Evolutionary conservation across 2,113 vertebrate species (phyloP).

Genomic region (Oncorhynchus keta): DNA sequence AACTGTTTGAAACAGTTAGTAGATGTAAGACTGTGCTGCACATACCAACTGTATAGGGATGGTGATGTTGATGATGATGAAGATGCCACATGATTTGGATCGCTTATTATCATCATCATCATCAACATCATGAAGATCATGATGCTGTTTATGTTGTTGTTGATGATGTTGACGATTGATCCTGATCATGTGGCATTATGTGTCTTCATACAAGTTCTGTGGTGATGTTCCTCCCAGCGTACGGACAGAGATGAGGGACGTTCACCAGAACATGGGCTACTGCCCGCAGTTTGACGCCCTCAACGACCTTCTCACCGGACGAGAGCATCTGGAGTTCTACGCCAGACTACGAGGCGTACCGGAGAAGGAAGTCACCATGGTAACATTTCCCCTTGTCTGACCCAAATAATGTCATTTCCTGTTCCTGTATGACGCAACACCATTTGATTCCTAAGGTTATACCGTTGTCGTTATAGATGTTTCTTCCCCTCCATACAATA

Average conservation of each 20-base stretch:
- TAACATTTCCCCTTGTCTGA: slow-evolving; percentile 56
- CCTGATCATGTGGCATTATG: neutral
- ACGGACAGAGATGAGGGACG: slow-evolving; percentile 83
- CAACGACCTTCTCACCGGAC: slow-evolving; percentile 86
- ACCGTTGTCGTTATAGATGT: too few relatives aligned
- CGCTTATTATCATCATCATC: neutral
- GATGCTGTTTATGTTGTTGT: too few relatives aligned
- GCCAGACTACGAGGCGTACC: slow-evolving; percentile 89
- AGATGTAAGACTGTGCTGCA: neutral
- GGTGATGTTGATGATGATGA: too few relatives aligned
- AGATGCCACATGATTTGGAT: too few relatives aligned
- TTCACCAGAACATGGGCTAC: slow-evolving; percentile 95
- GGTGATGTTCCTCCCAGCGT: slow-evolving; percentile 71
- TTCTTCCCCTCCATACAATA: too few relatives aligned
- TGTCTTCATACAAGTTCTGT: neutral
- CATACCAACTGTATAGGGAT: too few relatives aligned
- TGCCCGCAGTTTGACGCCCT: slow-evolving; percentile 95
- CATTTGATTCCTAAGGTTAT: too few relatives aligned
- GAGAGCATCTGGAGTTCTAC: slow-evolving; percentile 92
- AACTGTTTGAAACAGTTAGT: neutral
- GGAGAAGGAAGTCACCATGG: slow-evolving; percentile 89
- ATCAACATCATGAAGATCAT: too few relatives aligned
- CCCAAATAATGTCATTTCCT: too few relatives aligned
- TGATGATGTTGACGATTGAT: neutral
- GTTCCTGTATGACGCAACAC: too few relatives aligned